Conservation (phyloP, 1,140 invertebrate genomes). For the Anadara kagoshimensis region DNA sequence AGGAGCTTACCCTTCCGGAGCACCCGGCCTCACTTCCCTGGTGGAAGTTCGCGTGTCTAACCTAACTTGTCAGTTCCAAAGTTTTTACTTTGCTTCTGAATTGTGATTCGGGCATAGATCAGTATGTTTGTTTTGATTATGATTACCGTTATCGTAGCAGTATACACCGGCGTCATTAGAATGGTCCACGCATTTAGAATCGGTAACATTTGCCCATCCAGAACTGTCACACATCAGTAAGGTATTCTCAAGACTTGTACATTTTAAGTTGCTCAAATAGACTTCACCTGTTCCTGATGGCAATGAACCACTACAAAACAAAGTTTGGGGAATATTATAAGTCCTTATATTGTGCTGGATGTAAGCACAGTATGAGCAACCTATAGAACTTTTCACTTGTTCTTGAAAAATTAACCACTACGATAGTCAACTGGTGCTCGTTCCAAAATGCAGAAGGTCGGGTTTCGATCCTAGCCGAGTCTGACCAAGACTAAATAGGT, state of each 20-base stretch:
- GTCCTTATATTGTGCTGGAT: background rate
- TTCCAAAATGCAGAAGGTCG: too few species aligned
- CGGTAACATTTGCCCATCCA: conserved; percentile 48
- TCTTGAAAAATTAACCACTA: background rate
- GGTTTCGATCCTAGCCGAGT: too few species aligned
- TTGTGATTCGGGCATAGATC: too few species aligned
- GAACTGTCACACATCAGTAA: conserved; percentile 51
- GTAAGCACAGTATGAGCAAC: background rate
- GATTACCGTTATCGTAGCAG: conserved; percentile 52
- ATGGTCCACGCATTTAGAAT: conserved; percentile 30
- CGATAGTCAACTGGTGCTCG: too few species aligned
- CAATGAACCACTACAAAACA: conserved; percentile 9
- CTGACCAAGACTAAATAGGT: too few species aligned
- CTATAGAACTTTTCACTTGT: background rate
- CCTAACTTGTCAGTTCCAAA: too few species aligned
- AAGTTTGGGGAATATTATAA: background rate
- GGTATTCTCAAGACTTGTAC: conserved; percentile 43
- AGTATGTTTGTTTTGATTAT: too few species aligned
- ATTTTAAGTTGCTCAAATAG: conserved; percentile 39
- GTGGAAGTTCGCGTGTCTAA: too few species aligned
- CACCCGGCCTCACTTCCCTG: too few species aligned
- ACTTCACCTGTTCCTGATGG: conserved; percentile 6
- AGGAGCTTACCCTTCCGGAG: too few species aligned
- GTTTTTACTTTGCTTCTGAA: too few species aligned
- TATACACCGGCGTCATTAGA: conserved; percentile 44